Conservation (phyloP, 2,113 vertebrate species). For the Empidonax traillii region DNA sequence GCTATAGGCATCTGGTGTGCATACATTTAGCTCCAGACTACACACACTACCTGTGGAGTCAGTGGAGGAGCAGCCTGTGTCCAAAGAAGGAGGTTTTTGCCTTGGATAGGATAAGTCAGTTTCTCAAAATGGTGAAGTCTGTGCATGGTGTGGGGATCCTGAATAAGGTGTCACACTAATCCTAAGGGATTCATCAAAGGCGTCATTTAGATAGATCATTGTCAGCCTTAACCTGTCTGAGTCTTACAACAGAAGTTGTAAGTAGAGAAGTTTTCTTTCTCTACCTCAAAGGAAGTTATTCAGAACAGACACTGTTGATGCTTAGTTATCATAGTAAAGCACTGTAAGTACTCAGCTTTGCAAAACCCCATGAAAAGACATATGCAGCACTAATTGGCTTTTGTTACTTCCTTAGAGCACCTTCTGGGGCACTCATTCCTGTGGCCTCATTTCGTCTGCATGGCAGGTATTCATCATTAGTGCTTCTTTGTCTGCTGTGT, state of each 20-base stretch:
- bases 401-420: not conserved
- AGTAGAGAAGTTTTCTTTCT: not conserved
- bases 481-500: not conserved
- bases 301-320: not conserved
- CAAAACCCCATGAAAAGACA: not conserved
- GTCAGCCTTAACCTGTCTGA: not conserved
- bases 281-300: not conserved
- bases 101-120: rapidly evolving
- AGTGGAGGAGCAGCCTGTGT: not conserved
- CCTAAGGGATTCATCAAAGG: not conserved
- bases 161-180: not conserved
- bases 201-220: not conserved
- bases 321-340: not conserved
- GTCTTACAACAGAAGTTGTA: not conserved
- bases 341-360: not conserved
- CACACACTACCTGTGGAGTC: not conserved
- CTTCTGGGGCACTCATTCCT: not conserved
- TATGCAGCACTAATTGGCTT: not conserved
- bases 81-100: not conserved
- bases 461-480: constrained; percentile 8
- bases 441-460: not conserved
- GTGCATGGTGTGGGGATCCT: not conserved
- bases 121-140: not conserved
- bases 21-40: not conserved
- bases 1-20: not conserved